These are phyloP conservation scores for Hippocampus abdominalis DNA, from an alignment of 2,113 vertebrate species.

Conservation along the genomic window DNA sequence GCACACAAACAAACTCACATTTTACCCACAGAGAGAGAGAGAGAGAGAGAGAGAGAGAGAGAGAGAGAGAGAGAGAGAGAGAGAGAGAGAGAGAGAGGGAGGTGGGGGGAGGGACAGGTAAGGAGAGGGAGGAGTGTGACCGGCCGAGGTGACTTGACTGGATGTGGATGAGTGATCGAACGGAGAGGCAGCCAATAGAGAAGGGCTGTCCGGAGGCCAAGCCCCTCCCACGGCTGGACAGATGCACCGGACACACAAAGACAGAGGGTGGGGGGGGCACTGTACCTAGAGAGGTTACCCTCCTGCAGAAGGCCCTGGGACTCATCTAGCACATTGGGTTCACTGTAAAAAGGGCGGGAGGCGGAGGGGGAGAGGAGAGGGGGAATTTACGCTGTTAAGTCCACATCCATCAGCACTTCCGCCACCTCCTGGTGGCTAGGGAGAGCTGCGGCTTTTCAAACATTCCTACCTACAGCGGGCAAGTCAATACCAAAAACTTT, in stretches of 20 bases:
- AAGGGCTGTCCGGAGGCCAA: slow-evolving; percentile 45
- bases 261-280: slow-evolving; percentile 70
- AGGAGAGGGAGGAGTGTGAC: slow-evolving; percentile 5
- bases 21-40: slow-evolving; percentile 54
- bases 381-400: slow-evolving; percentile 5
- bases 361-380: slow-evolving; percentile 46
- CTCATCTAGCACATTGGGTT: slow-evolving; percentile 99
- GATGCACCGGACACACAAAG: slow-evolving; percentile 83
- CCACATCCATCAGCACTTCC: slow-evolving; percentile 1
- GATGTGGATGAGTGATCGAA: slow-evolving; percentile 73
- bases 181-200: slow-evolving; percentile 49
- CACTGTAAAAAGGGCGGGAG: slow-evolving; percentile 85
- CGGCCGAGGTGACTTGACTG: slow-evolving; percentile 54
- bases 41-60: slow-evolving; percentile 46
- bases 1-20: slow-evolving; percentile 46
- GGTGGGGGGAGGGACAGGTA: slow-evolving; percentile 6
- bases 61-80: slow-evolving; percentile 27
- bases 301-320: slow-evolving; percentile 97
- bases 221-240: slow-evolving; percentile 55
- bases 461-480: not conserved
- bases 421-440: not conserved
- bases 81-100: slow-evolving; percentile 35
- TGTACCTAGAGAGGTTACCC: slow-evolving; percentile 99
- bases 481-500: not conserved
- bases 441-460: not conserved